phyloP scores from a whole-genome alignment of 2,797 vertebrate genomes.

The Helicolenus hilgendorfi region DNA sequence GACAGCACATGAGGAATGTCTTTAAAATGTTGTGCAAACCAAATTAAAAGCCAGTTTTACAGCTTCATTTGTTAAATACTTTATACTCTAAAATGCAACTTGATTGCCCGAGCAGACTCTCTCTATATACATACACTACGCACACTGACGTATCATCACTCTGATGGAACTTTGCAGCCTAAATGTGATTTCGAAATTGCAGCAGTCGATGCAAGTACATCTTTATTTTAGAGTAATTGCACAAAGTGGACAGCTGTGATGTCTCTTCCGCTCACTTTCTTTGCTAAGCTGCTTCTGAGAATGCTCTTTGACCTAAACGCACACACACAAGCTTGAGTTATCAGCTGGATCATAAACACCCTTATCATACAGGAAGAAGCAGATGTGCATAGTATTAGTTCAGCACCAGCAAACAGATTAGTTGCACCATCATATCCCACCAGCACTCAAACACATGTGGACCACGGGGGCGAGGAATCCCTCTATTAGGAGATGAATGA shows the following conservation, averaged over 20 bases:
- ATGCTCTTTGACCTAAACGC: background rate
- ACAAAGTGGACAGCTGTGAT: background rate
- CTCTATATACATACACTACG: background rate
- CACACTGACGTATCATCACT: background rate
- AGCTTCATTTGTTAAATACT: background rate
- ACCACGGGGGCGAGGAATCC: background rate
- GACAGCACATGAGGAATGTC: background rate
- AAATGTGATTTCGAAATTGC: slow-evolving; percentile 34
- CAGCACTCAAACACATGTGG: background rate
- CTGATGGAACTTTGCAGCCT: slow-evolving; percentile 15
- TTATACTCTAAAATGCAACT: background rate
- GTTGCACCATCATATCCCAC: background rate
- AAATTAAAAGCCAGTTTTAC: background rate
- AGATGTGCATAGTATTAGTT: background rate
- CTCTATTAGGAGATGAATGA: slow-evolving; percentile 25
- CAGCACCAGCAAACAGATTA: background rate
- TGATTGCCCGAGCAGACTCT: background rate
- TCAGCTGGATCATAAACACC: background rate
- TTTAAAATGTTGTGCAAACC: background rate
- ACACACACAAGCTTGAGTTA: background rate
- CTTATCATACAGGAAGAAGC: background rate
- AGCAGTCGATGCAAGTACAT: background rate
- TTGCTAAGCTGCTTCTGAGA: slow-evolving; percentile 4
- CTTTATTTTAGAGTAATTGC: slow-evolving; percentile 8
- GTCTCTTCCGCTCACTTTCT: background rate